phyloP scores from a whole-genome alignment of 2,113 vertebrate species.

The Melanerpes formicivorus region DNA sequence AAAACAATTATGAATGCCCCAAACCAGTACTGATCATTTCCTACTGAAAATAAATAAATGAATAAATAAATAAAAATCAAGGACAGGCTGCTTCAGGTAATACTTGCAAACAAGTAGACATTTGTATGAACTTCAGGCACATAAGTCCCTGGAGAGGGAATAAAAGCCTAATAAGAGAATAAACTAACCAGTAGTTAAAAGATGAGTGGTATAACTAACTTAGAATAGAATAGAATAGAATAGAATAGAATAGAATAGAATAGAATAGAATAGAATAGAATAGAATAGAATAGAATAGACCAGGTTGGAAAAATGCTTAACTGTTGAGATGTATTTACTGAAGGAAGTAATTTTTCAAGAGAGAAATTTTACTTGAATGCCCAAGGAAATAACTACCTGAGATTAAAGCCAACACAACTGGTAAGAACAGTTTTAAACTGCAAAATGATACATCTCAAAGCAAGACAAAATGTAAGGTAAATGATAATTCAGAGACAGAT shows the following conservation, averaged over 20 bases:
- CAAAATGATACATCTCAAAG: neutral
- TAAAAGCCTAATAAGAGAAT: neutral
- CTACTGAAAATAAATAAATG: neutral
- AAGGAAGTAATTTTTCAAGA: slow-evolving; percentile 6
- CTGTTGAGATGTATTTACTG: neutral
- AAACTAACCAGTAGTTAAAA: neutral
- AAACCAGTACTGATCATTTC: neutral
- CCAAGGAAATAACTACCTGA: neutral
- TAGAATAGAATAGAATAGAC: no score
- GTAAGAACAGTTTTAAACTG: neutral
- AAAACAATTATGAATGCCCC: neutral
- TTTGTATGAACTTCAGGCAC: neutral
- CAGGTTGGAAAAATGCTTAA: neutral
- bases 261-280: no score
- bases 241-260: no score
- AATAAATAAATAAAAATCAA: neutral
- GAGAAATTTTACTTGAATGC: neutral
- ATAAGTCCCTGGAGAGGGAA: neutral
- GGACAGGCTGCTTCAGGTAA: neutral
- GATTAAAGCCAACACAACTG: neutral
- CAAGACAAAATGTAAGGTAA: neutral
- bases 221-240: neutral
- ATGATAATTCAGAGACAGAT: neutral
- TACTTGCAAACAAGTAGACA: neutral
- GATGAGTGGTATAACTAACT: neutral